Evolutionary conservation across 2,888 invertebrate genomes (phyloP).

Genomic region (Protophormia terraenovae): DNA sequence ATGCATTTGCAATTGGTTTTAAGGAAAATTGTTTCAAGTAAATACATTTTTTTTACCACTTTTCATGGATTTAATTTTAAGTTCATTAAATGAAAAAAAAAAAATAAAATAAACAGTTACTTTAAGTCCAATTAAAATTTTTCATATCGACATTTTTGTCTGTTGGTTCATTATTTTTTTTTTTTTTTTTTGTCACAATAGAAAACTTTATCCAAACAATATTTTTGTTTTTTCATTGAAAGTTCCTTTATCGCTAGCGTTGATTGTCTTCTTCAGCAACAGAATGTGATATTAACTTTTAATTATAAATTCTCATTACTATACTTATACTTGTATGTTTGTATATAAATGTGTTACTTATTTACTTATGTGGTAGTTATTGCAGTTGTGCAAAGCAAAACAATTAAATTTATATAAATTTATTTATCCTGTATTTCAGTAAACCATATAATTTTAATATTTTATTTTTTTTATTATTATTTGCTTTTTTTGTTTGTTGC

Average conservation of each 20-base stretch:
- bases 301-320: slow-evolving; percentile 36
- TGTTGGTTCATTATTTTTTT: background rate
- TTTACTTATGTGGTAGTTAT: background rate
- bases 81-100: no score
- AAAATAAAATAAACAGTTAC: no score
- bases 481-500: background rate
- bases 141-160: background rate
- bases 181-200: background rate
- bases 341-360: background rate
- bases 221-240: background rate
- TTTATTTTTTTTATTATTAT: background rate
- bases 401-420: slow-evolving; percentile 51
- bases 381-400: slow-evolving; percentile 4
- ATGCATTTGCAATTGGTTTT: background rate
- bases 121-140: background rate
- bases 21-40: no score
- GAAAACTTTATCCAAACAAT: background rate
- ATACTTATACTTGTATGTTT: background rate
- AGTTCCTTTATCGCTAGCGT: slow-evolving; percentile 3
- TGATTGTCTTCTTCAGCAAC: background rate
- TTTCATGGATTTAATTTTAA: no score
- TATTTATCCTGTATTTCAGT: slow-evolving; percentile 7
- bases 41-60: no score
- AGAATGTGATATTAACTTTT: slow-evolving; percentile 33
- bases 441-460: slow-evolving; percentile 5